Evolutionary conservation across 2,113 vertebrate species (phyloP), one percentile per base, ranked within the genome.

Genomic region (Amphiprion percula): DNA sequence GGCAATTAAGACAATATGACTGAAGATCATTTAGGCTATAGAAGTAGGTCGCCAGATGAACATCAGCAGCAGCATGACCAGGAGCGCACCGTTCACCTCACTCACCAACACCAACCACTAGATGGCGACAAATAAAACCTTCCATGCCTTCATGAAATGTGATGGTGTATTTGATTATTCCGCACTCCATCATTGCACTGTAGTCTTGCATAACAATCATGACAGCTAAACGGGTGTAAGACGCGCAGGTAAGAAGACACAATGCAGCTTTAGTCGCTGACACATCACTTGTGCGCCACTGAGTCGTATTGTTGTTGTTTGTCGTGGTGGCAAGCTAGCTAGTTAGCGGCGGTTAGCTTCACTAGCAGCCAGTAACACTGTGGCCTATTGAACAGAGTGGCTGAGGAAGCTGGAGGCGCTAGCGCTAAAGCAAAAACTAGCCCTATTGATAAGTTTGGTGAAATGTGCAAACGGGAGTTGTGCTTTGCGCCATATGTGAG

Each of bases 141-240:
- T 64, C 14, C 64, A 37, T 26, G 63, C 44, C 59, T 52, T 49
- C 75, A 21, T 56, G 46, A 79, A 82, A 68, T 53, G 69, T 58
- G 87, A 91, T 89, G 78, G 87, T 86, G 82, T 89, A 46, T 84
- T 81, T 83, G 83, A 85, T 83, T 91, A 90, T 91, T 90, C 87
- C 80, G 87, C 69, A 75, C 88, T 85, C 81, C 80, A 87, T 80
- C 89, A 24, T 80, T 74, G 75, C 82, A 61, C 81, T 87, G 83
- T 79, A 80, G 85, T 88, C 80, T 85, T 88, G 83, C 80, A 86
- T 70, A 75, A 85, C 82, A 91, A 90, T 79, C 82, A 93, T 94
- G 93, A 85, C 87, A 86, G 70, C 77, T 80, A 84, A 74, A 79
- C 84, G 74, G 79, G 50, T 71, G 30, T 94, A 86, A 89, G 59